Evolutionary conservation across 2,888 invertebrate genomes (phyloP).

Genomic region (Troides aeacus): DNA sequence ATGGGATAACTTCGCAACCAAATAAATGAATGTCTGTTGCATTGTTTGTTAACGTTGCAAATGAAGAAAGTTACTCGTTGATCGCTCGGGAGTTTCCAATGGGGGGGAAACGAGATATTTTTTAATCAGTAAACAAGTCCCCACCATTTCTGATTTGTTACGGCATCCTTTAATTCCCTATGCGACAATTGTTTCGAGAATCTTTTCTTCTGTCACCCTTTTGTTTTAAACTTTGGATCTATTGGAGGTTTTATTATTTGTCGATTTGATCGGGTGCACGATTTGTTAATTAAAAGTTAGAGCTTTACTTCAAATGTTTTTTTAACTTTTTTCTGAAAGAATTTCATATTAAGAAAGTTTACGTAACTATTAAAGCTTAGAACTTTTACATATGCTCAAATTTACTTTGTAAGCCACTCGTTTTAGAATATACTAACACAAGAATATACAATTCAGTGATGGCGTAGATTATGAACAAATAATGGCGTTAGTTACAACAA

Average conservation of each 20-base stretch:
- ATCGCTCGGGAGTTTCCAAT: conserved; percentile 47
- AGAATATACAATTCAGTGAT: too few species aligned
- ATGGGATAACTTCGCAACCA: conserved; percentile 19
- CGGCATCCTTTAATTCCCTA: conserved; percentile 37
- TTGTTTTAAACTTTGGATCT: conserved; percentile 12
- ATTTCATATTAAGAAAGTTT: too few species aligned
- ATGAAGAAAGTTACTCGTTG: conserved; percentile 56
- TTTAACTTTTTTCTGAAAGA: too few species aligned
- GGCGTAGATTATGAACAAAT: neutral
- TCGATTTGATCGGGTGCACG: neutral
- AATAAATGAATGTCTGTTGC: conserved; percentile 31
- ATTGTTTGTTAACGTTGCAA: conserved; percentile 40
- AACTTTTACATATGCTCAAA: too few species aligned
- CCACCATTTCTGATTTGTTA: conserved; percentile 59
- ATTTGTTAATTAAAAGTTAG: neutral
- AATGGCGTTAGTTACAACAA: neutral
- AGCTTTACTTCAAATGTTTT: too few species aligned
- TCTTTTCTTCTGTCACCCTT: conserved; percentile 24
- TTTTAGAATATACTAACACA: too few species aligned
- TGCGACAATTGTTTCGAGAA: conserved; percentile 33
- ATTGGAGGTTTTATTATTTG: conserved; percentile 6
- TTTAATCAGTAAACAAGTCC: conserved; percentile 50
- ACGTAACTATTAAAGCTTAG: too few species aligned
- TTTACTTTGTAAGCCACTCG: too few species aligned
- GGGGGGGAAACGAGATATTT: conserved; percentile 40